These are phyloP conservation scores for Pseudocheirus occidentalis DNA, from an alignment of 2,797 vertebrate species.

Conservation along the genomic window DNA sequence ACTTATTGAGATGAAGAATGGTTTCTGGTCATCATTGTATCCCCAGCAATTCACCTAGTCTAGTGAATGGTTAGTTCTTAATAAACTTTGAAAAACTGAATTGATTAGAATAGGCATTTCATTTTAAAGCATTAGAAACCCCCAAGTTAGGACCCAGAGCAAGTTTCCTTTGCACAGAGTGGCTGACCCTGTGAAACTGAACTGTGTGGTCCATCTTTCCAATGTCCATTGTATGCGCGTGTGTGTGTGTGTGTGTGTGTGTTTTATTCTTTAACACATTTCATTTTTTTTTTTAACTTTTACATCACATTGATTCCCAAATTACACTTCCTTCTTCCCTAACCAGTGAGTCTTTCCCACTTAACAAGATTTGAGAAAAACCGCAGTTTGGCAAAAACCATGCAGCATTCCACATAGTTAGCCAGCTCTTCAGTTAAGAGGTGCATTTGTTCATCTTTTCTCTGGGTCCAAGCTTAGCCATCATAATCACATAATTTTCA, in stretches of 20 bases:
- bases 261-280: not conserved
- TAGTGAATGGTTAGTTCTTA: not conserved
- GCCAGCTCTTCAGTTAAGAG: not conserved
- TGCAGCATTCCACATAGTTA: not conserved
- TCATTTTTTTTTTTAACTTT: not conserved
- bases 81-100: not conserved
- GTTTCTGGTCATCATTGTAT: not conserved
- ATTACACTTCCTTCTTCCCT: not conserved
- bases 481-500: not conserved
- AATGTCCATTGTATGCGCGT: no score
- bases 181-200: conserved; percentile 3
- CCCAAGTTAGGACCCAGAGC: not conserved
- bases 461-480: not conserved
- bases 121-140: not conserved
- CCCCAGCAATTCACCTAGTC: not conserved
- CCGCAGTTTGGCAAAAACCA: not conserved
- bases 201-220: conserved; percentile 49
- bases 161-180: not conserved
- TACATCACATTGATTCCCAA: not conserved
- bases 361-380: not conserved
- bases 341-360: not conserved
- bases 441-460: not conserved
- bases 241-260: no score
- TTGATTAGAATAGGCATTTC: not conserved
- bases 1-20: not conserved